Conservation (phyloP, 2,888 invertebrate genomes). For the Leistus spinibarbis region DNA sequence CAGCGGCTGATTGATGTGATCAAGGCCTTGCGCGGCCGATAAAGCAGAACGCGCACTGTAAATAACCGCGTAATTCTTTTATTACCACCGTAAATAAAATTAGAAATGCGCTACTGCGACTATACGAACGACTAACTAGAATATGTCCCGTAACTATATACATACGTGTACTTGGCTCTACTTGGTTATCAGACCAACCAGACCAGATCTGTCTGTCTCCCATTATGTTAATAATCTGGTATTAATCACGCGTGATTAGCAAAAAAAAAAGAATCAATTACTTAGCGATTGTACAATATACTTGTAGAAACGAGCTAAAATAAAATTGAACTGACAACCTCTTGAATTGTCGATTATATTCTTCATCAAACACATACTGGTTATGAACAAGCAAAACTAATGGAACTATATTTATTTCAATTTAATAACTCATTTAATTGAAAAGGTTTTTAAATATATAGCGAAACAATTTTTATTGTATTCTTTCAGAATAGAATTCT, state of each 20-base stretch:
- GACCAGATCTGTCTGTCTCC: background rate
- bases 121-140: background rate
- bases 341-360: no score
- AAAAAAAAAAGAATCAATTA: background rate
- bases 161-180: no score
- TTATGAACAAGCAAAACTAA: no score
- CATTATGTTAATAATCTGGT: background rate
- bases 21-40: conserved; percentile 25
- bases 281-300: background rate
- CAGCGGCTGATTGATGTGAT: conserved; percentile 23
- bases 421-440: no score
- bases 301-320: background rate
- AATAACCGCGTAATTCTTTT: conserved; percentile 30
- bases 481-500: no score
- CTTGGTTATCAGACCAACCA: background rate
- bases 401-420: no score
- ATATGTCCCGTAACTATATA: background rate
- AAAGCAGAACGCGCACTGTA: conserved; percentile 16
- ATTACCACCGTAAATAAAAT: conserved; percentile 27
- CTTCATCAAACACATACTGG: no score
- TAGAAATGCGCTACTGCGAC: conserved; percentile 16
- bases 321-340: no score
- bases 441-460: no score
- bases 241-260: background rate
- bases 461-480: no score